Percentiles rank a stretch among this genome's conserved stretches.
phyloP scores from a whole-genome alignment of 2,797 vertebrate genomes.

The Schizopygopsis pylzovi region DNA sequence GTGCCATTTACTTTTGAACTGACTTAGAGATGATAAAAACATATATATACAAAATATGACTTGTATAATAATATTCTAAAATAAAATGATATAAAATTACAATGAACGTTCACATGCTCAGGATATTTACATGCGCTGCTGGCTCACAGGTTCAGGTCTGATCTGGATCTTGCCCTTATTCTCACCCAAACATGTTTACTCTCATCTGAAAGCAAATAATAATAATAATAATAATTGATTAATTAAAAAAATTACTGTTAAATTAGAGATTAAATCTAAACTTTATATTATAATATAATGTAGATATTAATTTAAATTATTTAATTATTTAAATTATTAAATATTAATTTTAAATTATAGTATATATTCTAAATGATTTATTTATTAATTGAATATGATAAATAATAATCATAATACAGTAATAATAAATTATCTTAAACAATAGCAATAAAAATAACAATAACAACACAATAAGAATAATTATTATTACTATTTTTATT shows the following conservation, averaged over 20 bases:
- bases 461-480: background rate
- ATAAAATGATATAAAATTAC: background rate
- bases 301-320: too few species aligned
- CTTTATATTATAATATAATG: background rate
- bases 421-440: background rate
- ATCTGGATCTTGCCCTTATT: background rate
- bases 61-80: background rate
- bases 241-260: too few species aligned
- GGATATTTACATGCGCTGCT: background rate
- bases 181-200: background rate
- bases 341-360: background rate
- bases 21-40: background rate
- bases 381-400: background rate
- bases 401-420: background rate
- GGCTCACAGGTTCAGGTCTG: background rate
- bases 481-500: background rate
- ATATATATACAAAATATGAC: background rate
- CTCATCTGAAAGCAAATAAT: background rate
- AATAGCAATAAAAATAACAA: background rate
- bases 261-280: slow-evolving; percentile 18
- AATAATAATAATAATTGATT: background rate
- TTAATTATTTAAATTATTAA: background rate
- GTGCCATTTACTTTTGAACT: background rate
- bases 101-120: background rate
- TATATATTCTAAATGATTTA: background rate